Evolutionary conservation across 2,888 invertebrate species (phyloP).

Genomic region (Cephus pulcher): DNA sequence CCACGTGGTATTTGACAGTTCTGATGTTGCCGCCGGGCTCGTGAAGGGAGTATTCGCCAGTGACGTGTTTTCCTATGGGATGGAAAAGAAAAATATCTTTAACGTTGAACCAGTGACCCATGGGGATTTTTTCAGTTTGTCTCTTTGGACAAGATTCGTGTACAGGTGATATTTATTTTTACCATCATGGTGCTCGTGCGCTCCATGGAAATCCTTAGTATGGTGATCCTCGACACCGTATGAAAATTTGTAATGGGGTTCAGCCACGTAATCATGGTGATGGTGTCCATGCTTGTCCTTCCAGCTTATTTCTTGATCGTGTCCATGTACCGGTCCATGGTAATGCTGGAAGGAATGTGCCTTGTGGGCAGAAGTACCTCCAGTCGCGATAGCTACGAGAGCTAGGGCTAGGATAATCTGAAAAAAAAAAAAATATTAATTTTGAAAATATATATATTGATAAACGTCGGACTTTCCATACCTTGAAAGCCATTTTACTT

Average conservation of each 20-base stretch:
- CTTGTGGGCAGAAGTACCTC: constrained; percentile 15
- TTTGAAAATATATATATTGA: constrained; percentile 1
- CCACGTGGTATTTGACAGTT: constrained; percentile 36
- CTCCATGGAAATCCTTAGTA: constrained; percentile 35
- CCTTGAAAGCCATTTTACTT: neutral
- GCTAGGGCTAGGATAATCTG: constrained; percentile 19
- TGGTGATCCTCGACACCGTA: constrained; percentile 36
- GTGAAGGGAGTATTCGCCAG: constrained; percentile 33
- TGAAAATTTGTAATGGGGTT: constrained; percentile 34
- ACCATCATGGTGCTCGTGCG: constrained; percentile 34
- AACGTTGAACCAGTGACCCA: neutral
- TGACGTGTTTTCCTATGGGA: constrained; percentile 29
- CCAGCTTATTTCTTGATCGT: constrained; percentile 32
- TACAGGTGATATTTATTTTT: neutral
- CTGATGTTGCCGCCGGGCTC: constrained; percentile 38
- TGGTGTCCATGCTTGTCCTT: constrained; percentile 36
- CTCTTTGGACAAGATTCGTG: neutral
- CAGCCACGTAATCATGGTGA: constrained; percentile 35
- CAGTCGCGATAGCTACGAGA: constrained; percentile 12
- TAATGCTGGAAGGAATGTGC: constrained; percentile 36
- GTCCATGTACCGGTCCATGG: constrained; percentile 34
- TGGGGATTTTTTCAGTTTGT: neutral
- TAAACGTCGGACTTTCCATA: neutral
- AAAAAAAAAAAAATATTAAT: constrained; percentile 6
- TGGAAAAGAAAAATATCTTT: neutral